Base-by-base conservation (phyloP, 2,797 vertebrate species). In the Poecilia velifera region DNA sequence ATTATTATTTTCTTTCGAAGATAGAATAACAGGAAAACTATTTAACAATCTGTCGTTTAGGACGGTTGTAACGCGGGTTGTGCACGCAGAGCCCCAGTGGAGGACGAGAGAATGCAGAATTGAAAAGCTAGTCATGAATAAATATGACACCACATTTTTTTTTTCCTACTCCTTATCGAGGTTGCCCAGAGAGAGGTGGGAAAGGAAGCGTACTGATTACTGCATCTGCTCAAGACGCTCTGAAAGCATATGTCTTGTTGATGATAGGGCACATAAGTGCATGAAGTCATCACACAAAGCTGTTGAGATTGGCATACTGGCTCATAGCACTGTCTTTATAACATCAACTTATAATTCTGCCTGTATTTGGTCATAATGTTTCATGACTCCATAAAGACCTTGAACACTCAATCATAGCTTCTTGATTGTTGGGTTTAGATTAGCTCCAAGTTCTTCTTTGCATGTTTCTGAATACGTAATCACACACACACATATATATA, bases 51-150 rank as follows among this genome's bases (percentile, higher is more conserved):
- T 80, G 74, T 85, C 72, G 82, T 90, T 85, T 76, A 76, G 71
- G 84, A 46, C 10, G 73, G 78, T 8, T 80, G 73, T 79, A 76
- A 85, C 89, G 81, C 76, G 84, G 81, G 76, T 82, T 46, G 76
- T 82, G 79, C 84, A 77, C 45, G 78, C 85, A 59, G 62, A 78
- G 83, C 79, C 88, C 84, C 81, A 49, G 80, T 76, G 68, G 89
- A 87, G 84, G 88, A 86, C n/a, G 25, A 77, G 80, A 89, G 84
- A 92, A 90, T 83, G 80, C 82, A 72, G 86, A 89, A 91, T 84
- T 79, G 89, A 91, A 90, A 92, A 93, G 87, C 89, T 88, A 86
- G 90, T 92, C 90, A 94, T 96, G 94, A 96, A 95, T 94, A 95
- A 95, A 95, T 95, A 94, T 94, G 92, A 95, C 94, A 91, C 84